Base-by-base conservation (phyloP, 2,888 invertebrate species). In the Eristalinus sepulchralis region DNA sequence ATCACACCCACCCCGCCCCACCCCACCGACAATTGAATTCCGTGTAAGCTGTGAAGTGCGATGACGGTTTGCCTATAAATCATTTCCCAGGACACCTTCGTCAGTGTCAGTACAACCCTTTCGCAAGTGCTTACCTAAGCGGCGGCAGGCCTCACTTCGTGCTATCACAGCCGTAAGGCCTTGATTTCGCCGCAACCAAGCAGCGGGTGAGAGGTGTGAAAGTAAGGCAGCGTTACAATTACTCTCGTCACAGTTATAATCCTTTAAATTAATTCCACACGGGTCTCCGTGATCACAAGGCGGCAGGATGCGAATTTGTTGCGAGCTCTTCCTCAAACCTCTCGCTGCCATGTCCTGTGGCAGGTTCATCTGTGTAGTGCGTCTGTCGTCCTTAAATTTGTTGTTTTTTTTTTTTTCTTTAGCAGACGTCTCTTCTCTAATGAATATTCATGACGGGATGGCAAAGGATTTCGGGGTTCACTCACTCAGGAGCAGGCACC, bases 391-490 rank as follows among this genome's bases (percentile, higher is more conserved):
- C 17, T 53, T 53, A 17, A 17, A 53, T 5, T 55, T 55, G 20
- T 13, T 3, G 1, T 11, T 11, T 22, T 24, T 24, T 4, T 2
- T 22, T 55, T 27, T 3, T 55, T 63, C 68, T 68, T 63, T 67
- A 31, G 57, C 24, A 2, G 27, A 27, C 27, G 27, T 27, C 27
- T 27, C 27, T 27, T 5, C 13, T 17, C 64, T 73, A 60, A 83
- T 83, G 70, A 78, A 83, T 83, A 83, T 83, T 83, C 83, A 83
- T 79, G 60, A 70, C 13, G 13, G 34, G 60, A 64, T 34, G 53
- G 24, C 62, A 60, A 60, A 83, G 79, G 73, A 79, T 75, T 75
- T 55, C 68, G 9, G 31, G 53, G 68, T 68, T 77, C n/a, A n/a
- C 31, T 57, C 17, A 17, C 5, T 27, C 5, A 2, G 53, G n/a